Conservation (phyloP, 2,113 vertebrate species). For the Microcebus tavaratra region DNA sequence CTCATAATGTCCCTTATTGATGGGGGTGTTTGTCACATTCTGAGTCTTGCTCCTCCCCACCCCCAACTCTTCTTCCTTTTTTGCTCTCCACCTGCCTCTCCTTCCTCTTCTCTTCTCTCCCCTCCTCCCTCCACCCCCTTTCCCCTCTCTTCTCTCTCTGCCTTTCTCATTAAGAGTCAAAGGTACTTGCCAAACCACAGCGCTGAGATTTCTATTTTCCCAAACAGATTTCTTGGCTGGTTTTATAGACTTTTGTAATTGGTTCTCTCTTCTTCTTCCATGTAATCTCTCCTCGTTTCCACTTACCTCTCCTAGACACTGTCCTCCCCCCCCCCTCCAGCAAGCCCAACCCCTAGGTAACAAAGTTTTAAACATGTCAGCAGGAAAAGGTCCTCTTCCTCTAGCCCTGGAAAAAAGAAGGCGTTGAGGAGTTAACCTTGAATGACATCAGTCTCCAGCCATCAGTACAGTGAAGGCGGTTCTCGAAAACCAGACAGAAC, state of each 20-base stretch:
- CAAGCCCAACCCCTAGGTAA: neutral
- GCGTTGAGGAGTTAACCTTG: neutral
- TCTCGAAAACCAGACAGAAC: constrained; percentile 57
- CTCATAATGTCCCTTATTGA: neutral
- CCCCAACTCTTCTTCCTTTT: neutral
- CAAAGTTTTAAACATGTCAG: neutral
- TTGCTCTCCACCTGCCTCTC: neutral
- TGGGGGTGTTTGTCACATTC: too few species aligned
- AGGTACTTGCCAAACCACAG: constrained; percentile 67
- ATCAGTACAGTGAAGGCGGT: neutral
- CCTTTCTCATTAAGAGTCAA: constrained; percentile 54
- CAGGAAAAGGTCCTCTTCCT: neutral
- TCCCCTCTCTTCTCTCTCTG: constrained; percentile 39
- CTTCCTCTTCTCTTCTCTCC: neutral
- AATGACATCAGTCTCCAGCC: neutral
- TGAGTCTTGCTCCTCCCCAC: neutral
- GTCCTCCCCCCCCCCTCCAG: neutral
- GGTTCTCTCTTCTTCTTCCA: neutral
- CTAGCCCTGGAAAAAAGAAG: neutral
- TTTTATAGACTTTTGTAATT: neutral
- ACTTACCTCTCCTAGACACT: neutral
- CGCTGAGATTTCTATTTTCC: constrained; percentile 64
- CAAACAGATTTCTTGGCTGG: constrained; percentile 65
- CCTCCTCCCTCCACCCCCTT: too few species aligned
- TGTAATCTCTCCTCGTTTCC: neutral